A percentile compares a stretch with the other conserved stretches of the same genome.
Conservation (phyloP, 2,113 vertebrate species). For the Rhagologus leucostigma region DNA sequence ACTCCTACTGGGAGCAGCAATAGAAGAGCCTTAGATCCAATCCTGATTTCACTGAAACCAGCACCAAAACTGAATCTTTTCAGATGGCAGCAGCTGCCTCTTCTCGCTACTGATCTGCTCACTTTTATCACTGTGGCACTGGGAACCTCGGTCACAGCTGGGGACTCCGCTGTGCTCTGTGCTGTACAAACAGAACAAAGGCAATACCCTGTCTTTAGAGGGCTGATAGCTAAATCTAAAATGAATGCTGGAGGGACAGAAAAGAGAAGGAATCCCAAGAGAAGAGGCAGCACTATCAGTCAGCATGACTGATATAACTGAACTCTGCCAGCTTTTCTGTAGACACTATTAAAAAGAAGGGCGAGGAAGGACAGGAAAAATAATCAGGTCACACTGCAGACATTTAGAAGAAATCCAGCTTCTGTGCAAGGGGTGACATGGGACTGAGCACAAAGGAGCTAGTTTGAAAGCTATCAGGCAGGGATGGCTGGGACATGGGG, state of each 20-base stretch:
- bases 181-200: slow-evolving; percentile 64
- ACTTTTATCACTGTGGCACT: slow-evolving; percentile 46
- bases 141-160: slow-evolving; percentile 60
- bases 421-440: not conserved
- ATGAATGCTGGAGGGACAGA: slow-evolving; percentile 51
- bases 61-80: slow-evolving; percentile 4
- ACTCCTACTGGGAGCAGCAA: not conserved
- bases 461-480: slow-evolving; percentile 23
- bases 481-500: not conserved
- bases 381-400: slow-evolving; percentile 58
- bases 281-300: slow-evolving; percentile 50
- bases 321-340: slow-evolving; percentile 45
- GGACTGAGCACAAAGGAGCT: slow-evolving; percentile 25
- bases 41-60: slow-evolving; percentile 11
- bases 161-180: slow-evolving; percentile 16
- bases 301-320: slow-evolving; percentile 37
- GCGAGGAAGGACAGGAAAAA: slow-evolving; percentile 37
- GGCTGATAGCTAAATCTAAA: slow-evolving; percentile 56
- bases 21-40: not conserved
- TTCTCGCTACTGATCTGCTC: slow-evolving; percentile 38
- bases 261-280: slow-evolving; percentile 60
- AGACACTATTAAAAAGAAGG: slow-evolving; percentile 51
- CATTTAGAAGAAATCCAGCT: slow-evolving; percentile 24
- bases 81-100: slow-evolving; percentile 41
- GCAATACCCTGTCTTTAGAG: slow-evolving; percentile 45